Conservation (phyloP, 2,888 invertebrate species). For the Rosalia funebris region DNA sequence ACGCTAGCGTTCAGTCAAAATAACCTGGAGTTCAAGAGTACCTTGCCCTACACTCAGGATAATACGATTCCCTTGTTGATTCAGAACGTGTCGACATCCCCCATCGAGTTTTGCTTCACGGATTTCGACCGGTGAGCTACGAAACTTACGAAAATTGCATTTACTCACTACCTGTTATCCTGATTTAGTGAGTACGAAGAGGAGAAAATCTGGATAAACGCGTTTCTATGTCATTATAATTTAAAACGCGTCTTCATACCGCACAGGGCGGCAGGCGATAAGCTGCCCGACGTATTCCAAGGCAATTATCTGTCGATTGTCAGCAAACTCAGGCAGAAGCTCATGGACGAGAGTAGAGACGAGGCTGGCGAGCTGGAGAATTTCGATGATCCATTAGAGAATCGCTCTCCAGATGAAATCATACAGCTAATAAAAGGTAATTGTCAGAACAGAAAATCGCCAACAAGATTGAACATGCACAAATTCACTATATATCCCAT, state of each 20-base stretch:
- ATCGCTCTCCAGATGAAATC: slow-evolving; percentile 33
- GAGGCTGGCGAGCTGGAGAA: slow-evolving; percentile 9
- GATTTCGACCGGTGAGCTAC: slow-evolving; percentile 70
- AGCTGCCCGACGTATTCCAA: slow-evolving; percentile 53
- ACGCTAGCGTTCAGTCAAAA: slow-evolving; percentile 66
- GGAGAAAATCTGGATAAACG: slow-evolving; percentile 57
- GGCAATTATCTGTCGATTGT: slow-evolving; percentile 56
- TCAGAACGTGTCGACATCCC: slow-evolving; percentile 72
- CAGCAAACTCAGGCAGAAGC: slow-evolving; percentile 34
- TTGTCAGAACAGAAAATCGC: too few relatives aligned
- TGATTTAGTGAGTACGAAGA: slow-evolving; percentile 52
- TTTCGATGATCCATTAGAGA: slow-evolving; percentile 30
- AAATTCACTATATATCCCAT: too few relatives aligned
- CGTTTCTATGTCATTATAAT: slow-evolving; percentile 59
- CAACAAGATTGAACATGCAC: too few relatives aligned
- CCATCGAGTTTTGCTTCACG: slow-evolving; percentile 75
- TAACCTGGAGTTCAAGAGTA: slow-evolving; percentile 70
- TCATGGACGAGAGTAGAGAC: background rate
- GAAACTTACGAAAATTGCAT: background rate
- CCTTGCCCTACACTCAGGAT: slow-evolving; percentile 70
- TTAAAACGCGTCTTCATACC: slow-evolving; percentile 61
- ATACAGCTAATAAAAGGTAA: slow-evolving; percentile 23
- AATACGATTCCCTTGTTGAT: slow-evolving; percentile 70
- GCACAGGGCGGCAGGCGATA: slow-evolving; percentile 55
- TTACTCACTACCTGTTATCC: background rate